phyloP scores from a whole-genome alignment of 2,797 vertebrate species.

The Hybognathus amarus region DNA sequence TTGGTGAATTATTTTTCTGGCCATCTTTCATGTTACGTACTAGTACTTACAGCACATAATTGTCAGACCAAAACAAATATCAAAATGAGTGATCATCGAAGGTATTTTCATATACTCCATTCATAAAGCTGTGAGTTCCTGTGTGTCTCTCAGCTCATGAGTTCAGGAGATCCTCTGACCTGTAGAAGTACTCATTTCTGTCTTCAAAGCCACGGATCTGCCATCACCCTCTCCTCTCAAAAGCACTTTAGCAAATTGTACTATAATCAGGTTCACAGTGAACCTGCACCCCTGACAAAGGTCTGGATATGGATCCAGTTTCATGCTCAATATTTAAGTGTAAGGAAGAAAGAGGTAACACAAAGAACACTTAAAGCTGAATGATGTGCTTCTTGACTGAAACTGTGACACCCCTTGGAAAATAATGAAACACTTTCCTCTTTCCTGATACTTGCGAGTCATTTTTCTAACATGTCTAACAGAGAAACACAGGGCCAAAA shows the following conservation, averaged over 20 bases:
- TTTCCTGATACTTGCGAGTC: conserved; percentile 68
- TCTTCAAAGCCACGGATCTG: conserved; percentile 64
- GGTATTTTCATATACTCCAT: neutral
- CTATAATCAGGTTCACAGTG: conserved; percentile 81
- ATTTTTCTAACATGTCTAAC: conserved; percentile 34
- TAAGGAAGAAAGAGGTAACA: conserved; percentile 61
- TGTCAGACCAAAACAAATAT: too few species aligned
- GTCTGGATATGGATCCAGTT: conserved; percentile 77
- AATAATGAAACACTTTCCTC: conserved; percentile 82
- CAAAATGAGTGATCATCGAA: neutral
- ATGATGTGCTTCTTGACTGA: conserved; percentile 74
- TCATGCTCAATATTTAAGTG: conserved; percentile 76
- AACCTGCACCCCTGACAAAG: conserved; percentile 65
- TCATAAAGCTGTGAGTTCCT: neutral
- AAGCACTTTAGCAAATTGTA: conserved; percentile 85
- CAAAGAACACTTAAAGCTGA: conserved; percentile 69
- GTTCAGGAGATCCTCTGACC: neutral
- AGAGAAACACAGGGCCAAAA: neutral
- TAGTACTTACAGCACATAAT: too few species aligned
- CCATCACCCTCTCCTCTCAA: conserved; percentile 72
- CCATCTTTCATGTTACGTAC: neutral
- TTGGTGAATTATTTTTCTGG: neutral
- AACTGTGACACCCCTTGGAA: conserved; percentile 71
- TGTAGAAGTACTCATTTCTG: conserved; percentile 36
- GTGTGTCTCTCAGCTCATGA: neutral